Base-by-base conservation (phyloP, 2,113 vertebrate genomes). In the Poeciliopsis occidentalis region DNA sequence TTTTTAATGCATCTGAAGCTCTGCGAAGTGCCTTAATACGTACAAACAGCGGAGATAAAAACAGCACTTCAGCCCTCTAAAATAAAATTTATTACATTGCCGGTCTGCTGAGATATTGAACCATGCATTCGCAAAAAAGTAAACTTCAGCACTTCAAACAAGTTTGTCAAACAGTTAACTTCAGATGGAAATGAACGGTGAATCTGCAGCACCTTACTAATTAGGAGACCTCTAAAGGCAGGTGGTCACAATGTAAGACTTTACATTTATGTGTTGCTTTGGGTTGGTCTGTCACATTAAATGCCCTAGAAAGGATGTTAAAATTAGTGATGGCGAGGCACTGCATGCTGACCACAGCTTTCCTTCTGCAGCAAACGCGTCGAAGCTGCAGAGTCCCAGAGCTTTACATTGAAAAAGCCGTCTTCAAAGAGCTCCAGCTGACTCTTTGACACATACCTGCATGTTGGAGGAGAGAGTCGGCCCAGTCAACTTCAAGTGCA, bases 371-470 rank as follows among this genome's bases (percentile, higher is more conserved):
- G 34, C n/a, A 75, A 76, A 73, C 31, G 64, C 67, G 82, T 87
- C 64, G 61, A 66, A 54, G 67, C 61, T 61, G 69, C 51, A 77
- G 44, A 51, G 71, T 24, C 24, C 65, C 24, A 63, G 31, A 60
- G 72, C 77, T 87, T 91, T 71, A 62, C 4, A 80, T 78, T 79
- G 77, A 84, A 84, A 90, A 75, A 51, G 71, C 69, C 83, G 62
- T 4, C 75, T 89, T 92, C 87, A 92, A 90, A 89, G 85, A 71
- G 37, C 71, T 37, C 57, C 68, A 22, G 63, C 76, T 70, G 79
- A 81, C 78, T 75, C 62, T 83, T 76, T 87, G 73, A 87, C 79
- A 71, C 47, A 60, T 77, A 77, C 70, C 82, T 74, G 19, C 60
- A 67, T 83, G 60, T 51, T 62, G 63, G 86, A 76, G 24, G 29